Percentiles rank a stretch among this genome's conserved stretches.
Conservation (phyloP, 1,140 invertebrate genomes). For the Sesamia nonagrioides region DNA sequence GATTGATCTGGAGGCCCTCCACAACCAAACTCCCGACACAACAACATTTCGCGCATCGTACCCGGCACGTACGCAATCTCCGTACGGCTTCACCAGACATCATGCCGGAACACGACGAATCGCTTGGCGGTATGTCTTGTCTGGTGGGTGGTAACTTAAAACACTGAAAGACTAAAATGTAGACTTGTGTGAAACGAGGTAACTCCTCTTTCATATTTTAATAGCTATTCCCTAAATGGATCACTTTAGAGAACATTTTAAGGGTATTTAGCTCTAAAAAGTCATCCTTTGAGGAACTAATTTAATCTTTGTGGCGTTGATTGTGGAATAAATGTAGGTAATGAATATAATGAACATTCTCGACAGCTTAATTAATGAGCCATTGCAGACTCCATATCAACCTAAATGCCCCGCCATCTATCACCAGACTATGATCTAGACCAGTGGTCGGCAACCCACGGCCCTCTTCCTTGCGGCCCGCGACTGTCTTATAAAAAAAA, state of each 20-base stretch:
- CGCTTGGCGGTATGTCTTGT: too few relatives aligned
- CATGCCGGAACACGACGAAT: too few relatives aligned
- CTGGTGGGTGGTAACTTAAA: too few relatives aligned
- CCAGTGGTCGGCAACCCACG: too few relatives aligned
- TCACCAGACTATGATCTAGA: not conserved
- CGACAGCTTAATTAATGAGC: constrained; percentile 30
- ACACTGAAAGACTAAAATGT: not conserved
- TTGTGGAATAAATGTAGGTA: constrained; percentile 28
- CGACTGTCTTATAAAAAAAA: too few relatives aligned
- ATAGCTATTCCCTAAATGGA: not conserved
- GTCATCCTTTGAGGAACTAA: not conserved
- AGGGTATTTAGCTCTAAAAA: not conserved
- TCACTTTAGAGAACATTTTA: not conserved
- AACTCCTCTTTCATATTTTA: constrained; percentile 12
- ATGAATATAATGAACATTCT: constrained; percentile 45
- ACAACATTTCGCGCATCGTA: too few relatives aligned
- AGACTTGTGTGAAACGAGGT: not conserved
- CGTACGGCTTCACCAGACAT: too few relatives aligned
- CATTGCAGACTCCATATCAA: constrained; percentile 35
- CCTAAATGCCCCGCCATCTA: not conserved
- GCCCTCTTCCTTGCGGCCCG: too few relatives aligned
- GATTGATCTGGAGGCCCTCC: too few relatives aligned
- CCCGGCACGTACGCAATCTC: too few relatives aligned
- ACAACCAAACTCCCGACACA: too few relatives aligned
- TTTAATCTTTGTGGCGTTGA: not conserved